phyloP scores from a whole-genome alignment of 2,113 vertebrate genomes.

The Zootoca vivipara region DNA sequence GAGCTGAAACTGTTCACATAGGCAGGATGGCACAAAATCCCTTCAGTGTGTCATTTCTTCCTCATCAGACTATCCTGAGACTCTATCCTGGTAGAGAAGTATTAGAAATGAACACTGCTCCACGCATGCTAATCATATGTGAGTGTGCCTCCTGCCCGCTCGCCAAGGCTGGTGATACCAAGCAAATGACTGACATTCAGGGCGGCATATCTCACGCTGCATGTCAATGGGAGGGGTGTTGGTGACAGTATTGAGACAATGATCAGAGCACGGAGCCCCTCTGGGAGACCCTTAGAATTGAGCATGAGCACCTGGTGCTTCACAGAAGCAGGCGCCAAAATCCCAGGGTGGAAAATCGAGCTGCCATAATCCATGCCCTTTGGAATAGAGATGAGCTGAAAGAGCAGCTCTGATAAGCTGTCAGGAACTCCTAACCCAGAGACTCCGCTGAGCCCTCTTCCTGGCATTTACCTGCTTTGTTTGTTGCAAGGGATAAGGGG shows the following conservation, averaged over 20 bases:
- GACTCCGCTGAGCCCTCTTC: neutral
- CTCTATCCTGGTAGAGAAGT: neutral
- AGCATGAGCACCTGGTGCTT: neutral
- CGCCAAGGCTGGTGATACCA: neutral
- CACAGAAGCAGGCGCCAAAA: neutral
- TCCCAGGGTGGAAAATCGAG: neutral
- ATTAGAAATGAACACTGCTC: neutral
- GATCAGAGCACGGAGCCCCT: neutral
- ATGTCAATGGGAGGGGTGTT: conserved; percentile 8
- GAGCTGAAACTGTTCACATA: neutral
- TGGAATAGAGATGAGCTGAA: neutral
- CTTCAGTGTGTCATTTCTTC: neutral
- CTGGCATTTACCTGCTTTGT: neutral
- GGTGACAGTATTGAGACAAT: neutral
- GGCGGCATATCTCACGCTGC: rapidly evolving
- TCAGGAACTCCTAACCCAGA: neutral
- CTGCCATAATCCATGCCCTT: neutral
- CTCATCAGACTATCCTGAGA: neutral
- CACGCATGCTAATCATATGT: neutral
- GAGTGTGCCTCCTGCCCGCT: neutral
- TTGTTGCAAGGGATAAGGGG: neutral
- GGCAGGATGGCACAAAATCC: neutral
- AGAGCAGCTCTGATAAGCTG: rapidly evolving
- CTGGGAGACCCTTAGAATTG: neutral
- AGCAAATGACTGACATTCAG: neutral